Evolutionary conservation across 2,113 vertebrate species (phyloP), one percentile per base, ranked within the genome.

Genomic region (Rhagologus leucostigma): DNA sequence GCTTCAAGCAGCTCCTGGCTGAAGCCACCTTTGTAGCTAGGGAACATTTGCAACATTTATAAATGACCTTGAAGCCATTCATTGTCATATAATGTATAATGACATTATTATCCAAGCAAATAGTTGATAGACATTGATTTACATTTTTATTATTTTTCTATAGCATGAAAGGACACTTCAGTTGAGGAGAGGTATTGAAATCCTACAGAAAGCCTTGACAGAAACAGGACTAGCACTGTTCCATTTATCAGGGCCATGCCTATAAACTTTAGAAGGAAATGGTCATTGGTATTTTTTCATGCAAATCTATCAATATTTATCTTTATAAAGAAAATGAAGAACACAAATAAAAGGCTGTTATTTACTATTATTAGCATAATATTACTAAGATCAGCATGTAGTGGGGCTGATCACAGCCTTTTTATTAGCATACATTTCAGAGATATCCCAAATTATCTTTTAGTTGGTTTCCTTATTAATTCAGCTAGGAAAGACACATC

Each of bases 391-490:
- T 77, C 15, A 70, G 81, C 91, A 64, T 93, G 87, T 56, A 87
- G 59, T 65, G 1, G 0, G 62, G 89, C 76, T 87, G 92, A 92
- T 95, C 82, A 82, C 57, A 95, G 74, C n/a, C 50, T 95, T 96
- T 95, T 91, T 95, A 95, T 96, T 96, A 96, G 32, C 55, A 87
- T 8, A 12, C 37, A 12, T 96, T 92, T 92, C 87, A 90, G 46
- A 94, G 95, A 97, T 95, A 94, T 84, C 69, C 75, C 44, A 89
- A 93, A 93, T 97, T 96, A 96, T 97, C 95, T 96, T 96, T 94
- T 84, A 93, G 83, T 84, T 95, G 42, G 50, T 89, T 95, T 96
- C 75, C 95, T 97, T 97, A 96, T 97, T 97, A 97, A 96, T 97
- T 90, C 89, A 96, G 90, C 77, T 90, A 57, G 81, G 95, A 87